Conservation (phyloP, 1,140 invertebrate genomes). For the Drosophila gunungcola region DNA sequence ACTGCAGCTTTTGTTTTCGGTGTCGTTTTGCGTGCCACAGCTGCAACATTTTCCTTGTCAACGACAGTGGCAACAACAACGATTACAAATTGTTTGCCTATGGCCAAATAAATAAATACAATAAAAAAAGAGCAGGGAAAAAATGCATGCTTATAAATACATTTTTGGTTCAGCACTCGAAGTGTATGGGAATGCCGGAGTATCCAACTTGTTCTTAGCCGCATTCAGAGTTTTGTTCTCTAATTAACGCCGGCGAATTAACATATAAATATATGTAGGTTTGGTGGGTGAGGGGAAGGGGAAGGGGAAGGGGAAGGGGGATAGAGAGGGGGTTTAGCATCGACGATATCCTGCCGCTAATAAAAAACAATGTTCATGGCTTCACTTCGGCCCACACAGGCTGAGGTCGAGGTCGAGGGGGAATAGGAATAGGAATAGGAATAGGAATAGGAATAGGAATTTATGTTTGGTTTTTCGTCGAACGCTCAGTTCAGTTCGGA, state of each 20-base stretch:
- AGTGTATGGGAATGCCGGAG: background rate
- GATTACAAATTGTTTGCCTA: slow-evolving; percentile 74
- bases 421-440: background rate
- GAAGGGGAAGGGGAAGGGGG: background rate
- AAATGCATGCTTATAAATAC: slow-evolving; percentile 60
- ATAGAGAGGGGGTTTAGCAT: background rate
- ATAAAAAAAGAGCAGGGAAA: slow-evolving; percentile 4
- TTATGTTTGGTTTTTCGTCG: slow-evolving; percentile 74
- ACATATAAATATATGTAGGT: slow-evolving; percentile 59
- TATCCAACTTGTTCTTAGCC: slow-evolving; percentile 15
- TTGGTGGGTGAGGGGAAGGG: background rate
- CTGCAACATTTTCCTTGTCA: slow-evolving; percentile 79
- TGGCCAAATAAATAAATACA: slow-evolving; percentile 69
- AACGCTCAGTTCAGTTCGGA: slow-evolving; percentile 25
- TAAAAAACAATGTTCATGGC: slow-evolving; percentile 75
- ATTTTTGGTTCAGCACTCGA: slow-evolving; percentile 20
- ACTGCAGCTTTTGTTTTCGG: slow-evolving; percentile 34
- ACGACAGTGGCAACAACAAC: slow-evolving; percentile 44
- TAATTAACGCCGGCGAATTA: slow-evolving; percentile 70
- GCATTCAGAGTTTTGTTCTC: slow-evolving; percentile 32
- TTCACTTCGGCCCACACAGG: slow-evolving; percentile 48
- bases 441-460: slow-evolving; percentile 25
- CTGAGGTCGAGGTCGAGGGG: background rate
- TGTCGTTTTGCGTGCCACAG: slow-evolving; percentile 55
- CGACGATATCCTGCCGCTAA: slow-evolving; percentile 64